Evolutionary conservation across 1,140 invertebrate species (phyloP), one percentile per base, ranked within the genome.

Genomic region (Apis dorsata): DNA sequence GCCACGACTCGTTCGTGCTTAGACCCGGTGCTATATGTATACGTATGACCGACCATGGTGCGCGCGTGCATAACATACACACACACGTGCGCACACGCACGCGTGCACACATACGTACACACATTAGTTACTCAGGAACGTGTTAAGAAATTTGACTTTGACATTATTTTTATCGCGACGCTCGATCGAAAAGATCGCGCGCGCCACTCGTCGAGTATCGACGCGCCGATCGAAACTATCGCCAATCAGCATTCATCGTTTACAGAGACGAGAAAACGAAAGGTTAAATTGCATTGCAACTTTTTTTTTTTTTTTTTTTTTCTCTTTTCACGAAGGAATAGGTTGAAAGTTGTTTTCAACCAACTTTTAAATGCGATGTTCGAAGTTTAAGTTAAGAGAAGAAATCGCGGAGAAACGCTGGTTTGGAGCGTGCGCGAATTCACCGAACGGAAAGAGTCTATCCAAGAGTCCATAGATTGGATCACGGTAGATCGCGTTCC

Each of bases 131-230:
- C 65, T 81, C 73, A 85, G 86, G 84, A 88, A 57, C 77, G 86
- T 83, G 77, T 88, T 72, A 72, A 88, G 78, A 70, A 81, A 21
- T 87, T 86, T 77, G 71, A 60, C 76, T 86, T 86, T 83, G 85
- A 86, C 81, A 63, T 66, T 65, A 55, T 84, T 71, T 84, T 71
- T 62, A 75, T 21, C 24, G 44, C 24, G 68, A 65, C n/a, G 44
- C 59, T 65, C 59, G 66, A 59, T 21, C 10, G 21, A 34, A 53
- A 21, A 65, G 62, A 80, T 51, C 3, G 53, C n/a, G 53, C 68
- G 53, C 68, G 19, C 19, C 28, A 1, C 9, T 7, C 69, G n/a
- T 7, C 13, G 8, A 13, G 24, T n/a, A 70, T 68, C 65, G 65
- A 12, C 68, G 44, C 44, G 68, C 21, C 34, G 68, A 70, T 70